These are phyloP conservation scores for Meles meles DNA, from an alignment of 2,113 vertebrate genomes.

Conservation along the genomic window DNA sequence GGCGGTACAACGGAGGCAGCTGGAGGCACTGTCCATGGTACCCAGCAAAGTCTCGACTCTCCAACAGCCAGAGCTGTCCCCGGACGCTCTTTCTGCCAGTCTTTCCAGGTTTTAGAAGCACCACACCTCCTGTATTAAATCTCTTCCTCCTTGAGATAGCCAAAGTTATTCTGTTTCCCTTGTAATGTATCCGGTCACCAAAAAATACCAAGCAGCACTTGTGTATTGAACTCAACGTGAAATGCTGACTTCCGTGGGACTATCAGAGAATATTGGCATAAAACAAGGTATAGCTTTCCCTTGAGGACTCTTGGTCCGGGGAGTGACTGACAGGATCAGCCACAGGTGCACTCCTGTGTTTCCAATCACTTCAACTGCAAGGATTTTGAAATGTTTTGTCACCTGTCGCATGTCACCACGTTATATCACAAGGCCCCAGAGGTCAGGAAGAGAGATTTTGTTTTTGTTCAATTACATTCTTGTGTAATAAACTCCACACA, in stretches of 20 bases:
- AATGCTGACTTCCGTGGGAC: not conserved
- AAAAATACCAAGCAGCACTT: not conserved
- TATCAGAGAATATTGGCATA: not conserved
- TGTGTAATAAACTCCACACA: not conserved
- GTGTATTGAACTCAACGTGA: not conserved
- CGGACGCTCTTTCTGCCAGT: not conserved
- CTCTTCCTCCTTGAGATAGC: not conserved
- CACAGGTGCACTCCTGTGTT: not conserved
- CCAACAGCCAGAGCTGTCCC: not conserved
- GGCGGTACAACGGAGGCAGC: accelerated
- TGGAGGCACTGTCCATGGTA: too few relatives aligned
- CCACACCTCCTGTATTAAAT: not conserved
- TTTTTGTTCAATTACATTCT: not conserved
- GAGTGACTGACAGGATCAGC: not conserved
- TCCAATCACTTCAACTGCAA: not conserved
- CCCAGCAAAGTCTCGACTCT: not conserved
- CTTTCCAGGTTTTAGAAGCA: not conserved
- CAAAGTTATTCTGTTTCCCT: not conserved
- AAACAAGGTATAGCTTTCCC: not conserved
- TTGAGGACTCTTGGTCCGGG: not conserved
- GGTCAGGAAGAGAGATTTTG: not conserved
- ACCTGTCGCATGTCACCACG: accelerated
- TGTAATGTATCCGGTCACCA: not conserved
- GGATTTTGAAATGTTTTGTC: not conserved
- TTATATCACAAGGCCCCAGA: not conserved